Conservation (phyloP, 2,888 invertebrate species). For the Euphydryas editha region DNA sequence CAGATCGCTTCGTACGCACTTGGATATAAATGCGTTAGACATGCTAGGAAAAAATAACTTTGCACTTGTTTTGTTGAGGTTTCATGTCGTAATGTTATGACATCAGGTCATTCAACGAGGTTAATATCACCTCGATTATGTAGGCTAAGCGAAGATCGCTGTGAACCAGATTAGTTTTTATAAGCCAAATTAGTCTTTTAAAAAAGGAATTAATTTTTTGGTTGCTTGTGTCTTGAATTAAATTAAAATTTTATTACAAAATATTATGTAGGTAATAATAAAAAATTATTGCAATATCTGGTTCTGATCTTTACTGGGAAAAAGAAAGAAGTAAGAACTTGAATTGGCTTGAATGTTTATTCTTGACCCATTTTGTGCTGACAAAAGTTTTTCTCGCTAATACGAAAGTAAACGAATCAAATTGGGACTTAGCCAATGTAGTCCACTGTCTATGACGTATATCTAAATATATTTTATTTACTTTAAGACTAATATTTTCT, state of each 20-base stretch:
- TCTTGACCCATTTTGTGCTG: slow-evolving; percentile 5
- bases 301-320: neutral
- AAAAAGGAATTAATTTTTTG: neutral
- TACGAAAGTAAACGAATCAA: neutral
- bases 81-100: slow-evolving; percentile 35
- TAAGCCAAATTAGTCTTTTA: neutral
- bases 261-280: too few relatives aligned
- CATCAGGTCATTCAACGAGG: slow-evolving; percentile 28
- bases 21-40: slow-evolving; percentile 13
- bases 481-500: neutral
- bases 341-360: neutral
- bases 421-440: slow-evolving; percentile 5
- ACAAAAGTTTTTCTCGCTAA: neutral
- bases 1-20: slow-evolving; percentile 4
- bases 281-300: too few relatives aligned
- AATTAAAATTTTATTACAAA: neutral
- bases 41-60: slow-evolving; percentile 13
- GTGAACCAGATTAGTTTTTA: neutral
- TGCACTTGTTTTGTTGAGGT: slow-evolving; percentile 32
- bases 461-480: neutral
- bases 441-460: neutral
- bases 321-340: neutral
- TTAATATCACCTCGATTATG: slow-evolving; percentile 21
- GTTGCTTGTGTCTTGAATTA: neutral
- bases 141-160: neutral